Conservation (phyloP, 2,888 invertebrate species). For the Scelioninae gen. 2 region DNA sequence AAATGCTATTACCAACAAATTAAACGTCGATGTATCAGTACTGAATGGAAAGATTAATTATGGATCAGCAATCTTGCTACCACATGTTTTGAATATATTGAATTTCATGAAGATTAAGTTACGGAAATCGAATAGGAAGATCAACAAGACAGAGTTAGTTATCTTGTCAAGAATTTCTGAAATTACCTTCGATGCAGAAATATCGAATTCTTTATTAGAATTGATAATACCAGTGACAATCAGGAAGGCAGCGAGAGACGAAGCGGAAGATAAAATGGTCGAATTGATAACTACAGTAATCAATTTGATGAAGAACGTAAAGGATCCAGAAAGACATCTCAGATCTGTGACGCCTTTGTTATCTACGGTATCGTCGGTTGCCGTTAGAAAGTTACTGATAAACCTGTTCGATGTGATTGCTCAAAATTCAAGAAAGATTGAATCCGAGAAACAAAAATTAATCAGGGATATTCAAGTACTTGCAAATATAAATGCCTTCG, state of each 20-base stretch:
- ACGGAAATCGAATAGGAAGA: conserved; percentile 77
- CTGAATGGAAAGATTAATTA: conserved; percentile 79
- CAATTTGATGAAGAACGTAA: conserved; percentile 84
- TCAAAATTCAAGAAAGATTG: conserved; percentile 73
- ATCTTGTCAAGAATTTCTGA: conserved; percentile 87
- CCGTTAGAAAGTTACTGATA: conserved; percentile 83
- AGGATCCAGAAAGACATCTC: conserved; percentile 81
- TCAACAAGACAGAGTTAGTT: conserved; percentile 83
- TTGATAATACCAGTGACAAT: conserved; percentile 84
- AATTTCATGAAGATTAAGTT: conserved; percentile 82
- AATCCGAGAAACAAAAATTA: conserved; percentile 68
- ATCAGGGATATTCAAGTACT: conserved; percentile 78
- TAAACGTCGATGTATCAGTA: conserved; percentile 59
- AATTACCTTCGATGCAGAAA: conserved; percentile 81
- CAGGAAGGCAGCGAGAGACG: conserved; percentile 79
- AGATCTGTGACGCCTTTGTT: conserved; percentile 84
- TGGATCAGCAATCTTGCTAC: conserved; percentile 84
- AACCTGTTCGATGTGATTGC: conserved; percentile 80
- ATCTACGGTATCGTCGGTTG: conserved; percentile 80
- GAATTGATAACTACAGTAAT: conserved; percentile 84
- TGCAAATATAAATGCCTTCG: conserved; percentile 89
- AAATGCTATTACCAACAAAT: conserved; percentile 62
- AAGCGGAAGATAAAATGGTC: conserved; percentile 82
- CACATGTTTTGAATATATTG: conserved; percentile 84
- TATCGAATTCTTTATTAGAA: conserved; percentile 83